phyloP scores from a whole-genome alignment of 2,797 vertebrate species.

The Chelmon rostratus region DNA sequence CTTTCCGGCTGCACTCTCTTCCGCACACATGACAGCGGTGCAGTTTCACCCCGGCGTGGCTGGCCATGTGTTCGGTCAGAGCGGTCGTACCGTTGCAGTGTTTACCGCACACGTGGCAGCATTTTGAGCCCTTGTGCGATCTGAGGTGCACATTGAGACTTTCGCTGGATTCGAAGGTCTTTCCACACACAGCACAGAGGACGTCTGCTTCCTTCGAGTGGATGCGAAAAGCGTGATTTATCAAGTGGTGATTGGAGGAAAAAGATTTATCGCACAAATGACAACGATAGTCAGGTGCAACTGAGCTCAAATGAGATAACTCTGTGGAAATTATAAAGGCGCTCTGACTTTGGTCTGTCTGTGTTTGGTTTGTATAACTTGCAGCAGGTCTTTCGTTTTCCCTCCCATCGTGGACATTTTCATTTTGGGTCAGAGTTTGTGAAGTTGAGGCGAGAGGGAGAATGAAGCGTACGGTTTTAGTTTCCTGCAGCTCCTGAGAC shows the following conservation, averaged over 20 bases:
- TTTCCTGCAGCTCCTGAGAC: conserved; percentile 30
- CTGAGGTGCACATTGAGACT: conserved; percentile 56
- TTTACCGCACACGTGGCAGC: conserved; percentile 69
- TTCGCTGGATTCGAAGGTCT: conserved; percentile 39
- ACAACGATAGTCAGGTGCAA: conserved; percentile 39
- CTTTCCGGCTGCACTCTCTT: conserved; percentile 76
- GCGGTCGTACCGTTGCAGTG: conserved; percentile 50
- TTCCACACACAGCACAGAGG: conserved; percentile 67
- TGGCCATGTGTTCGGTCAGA: conserved; percentile 68
- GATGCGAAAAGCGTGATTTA: conserved; percentile 61
- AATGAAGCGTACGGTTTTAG: neutral
- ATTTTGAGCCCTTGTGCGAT: conserved; percentile 60
- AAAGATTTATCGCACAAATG: conserved; percentile 62
- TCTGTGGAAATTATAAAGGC: neutral
- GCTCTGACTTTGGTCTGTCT: conserved; percentile 13
- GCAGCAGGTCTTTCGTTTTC: conserved; percentile 20
- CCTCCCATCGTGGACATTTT: conserved; percentile 3
- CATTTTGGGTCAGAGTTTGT: conserved; percentile 15
- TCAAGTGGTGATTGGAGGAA: conserved; percentile 55
- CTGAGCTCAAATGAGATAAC: conserved; percentile 1
- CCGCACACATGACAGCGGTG: conserved; percentile 74
- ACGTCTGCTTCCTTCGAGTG: conserved; percentile 42
- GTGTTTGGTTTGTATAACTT: conserved; percentile 18
- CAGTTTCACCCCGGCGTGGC: conserved; percentile 71
- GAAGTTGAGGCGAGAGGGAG: conserved; percentile 14